A percentile compares a stretch with the other conserved stretches of the same genome.
phyloP scores from a whole-genome alignment of 2,113 vertebrate genomes.

The Siniperca chuatsi region DNA sequence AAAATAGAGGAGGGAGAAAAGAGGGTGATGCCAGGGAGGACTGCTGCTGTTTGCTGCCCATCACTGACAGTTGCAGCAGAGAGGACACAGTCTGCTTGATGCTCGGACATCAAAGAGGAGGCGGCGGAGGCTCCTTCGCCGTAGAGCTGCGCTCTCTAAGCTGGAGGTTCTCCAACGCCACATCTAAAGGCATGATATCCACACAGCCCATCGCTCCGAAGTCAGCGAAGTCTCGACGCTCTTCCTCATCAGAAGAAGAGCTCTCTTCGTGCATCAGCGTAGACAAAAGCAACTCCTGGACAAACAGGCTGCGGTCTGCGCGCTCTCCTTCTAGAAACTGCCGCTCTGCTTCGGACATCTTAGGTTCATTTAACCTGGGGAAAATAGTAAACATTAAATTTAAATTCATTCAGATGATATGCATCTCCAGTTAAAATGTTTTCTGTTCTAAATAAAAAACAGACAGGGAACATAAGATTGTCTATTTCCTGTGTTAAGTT shows the following conservation, averaged over 20 bases:
- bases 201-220: constrained; percentile 99
- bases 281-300: constrained; percentile 97
- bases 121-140: constrained; percentile 97
- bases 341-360: constrained; percentile 96
- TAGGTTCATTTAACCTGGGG: constrained; percentile 94
- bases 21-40: constrained; percentile 44
- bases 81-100: constrained; percentile 98
- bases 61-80: constrained; percentile 99
- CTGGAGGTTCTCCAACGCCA: constrained; percentile 99
- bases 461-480: not conserved
- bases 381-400: not conserved
- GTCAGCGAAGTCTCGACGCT: constrained; percentile 95
- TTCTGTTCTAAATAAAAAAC: not conserved
- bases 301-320: constrained; percentile 97
- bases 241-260: constrained; percentile 98
- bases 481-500: not conserved
- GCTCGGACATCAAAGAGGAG: constrained; percentile 99
- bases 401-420: not conserved
- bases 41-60: constrained; percentile 87
- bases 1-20: constrained; percentile 74
- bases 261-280: constrained; percentile 97
- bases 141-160: constrained; percentile 94
- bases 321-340: constrained; percentile 95
- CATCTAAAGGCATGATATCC: constrained; percentile 99
- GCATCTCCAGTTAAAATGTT: not conserved